Base-by-base conservation (phyloP, 2,113 vertebrate genomes). In the Limanda limanda region DNA sequence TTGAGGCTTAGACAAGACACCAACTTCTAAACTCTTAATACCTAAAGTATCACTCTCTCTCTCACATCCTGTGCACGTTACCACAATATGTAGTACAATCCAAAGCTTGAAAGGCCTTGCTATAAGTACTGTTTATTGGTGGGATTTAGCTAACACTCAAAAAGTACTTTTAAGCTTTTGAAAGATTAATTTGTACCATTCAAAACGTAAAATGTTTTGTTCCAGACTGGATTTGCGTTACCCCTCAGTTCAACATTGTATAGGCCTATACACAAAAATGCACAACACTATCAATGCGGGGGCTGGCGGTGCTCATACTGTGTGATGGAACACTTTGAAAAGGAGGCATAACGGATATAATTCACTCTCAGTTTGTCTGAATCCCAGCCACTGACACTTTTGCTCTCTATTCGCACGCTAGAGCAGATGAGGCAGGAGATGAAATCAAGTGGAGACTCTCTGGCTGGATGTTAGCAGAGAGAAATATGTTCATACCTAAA, bases 401-500 rank as follows among this genome's bases (percentile, higher is more conserved):
- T 13, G 10, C 40, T 1, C 40, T 42, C 40, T 42, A 13, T 42
- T 42, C 40, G 58, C 57, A 63, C 20, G 5, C 51, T 11, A 21
- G 18, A 77, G 45, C 62, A 20, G 42, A 45, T 47, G 35, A 48
- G 27, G 11, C 21, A 42, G 40, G 7, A 56, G 58, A 81, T 76
- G 25, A 69, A 74, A 51, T 21, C 4, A 27, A 73, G 55, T 25
- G 55, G 10, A 24, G 42, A 59, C 47, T 51, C 1, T 18, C 47
- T 51, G 47, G 47, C 47, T 51, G 17, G 45, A 21, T 20, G 40
- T 12, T 2, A 40, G 40, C 40, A 2, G 1, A 12, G 40, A 40
- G 40, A 40, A 40, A 57, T 23, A 61, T 64, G 31, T 63, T 56
- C 56, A 61, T 71, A 57, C 55, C 55, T 57, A n/a, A 76, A 76